Conservation (phyloP, 2,888 invertebrate species). For the Andricus curvator region DNA sequence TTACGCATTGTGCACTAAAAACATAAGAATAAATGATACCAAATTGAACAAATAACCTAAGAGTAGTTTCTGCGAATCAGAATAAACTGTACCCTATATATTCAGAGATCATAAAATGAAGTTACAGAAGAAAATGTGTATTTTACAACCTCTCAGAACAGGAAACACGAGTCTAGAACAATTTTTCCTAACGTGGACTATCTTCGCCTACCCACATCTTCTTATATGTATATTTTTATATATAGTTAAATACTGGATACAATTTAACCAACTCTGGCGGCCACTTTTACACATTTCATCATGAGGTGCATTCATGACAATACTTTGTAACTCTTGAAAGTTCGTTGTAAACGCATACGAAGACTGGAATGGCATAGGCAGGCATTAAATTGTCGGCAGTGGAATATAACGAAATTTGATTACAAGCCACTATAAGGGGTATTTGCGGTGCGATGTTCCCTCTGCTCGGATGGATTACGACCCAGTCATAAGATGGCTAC, state of each 20-base stretch:
- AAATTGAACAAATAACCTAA: not conserved
- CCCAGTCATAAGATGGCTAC: conserved; percentile 58
- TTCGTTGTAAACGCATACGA: conserved; percentile 18
- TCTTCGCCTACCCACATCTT: conserved; percentile 10
- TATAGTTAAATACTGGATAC: conserved; percentile 17
- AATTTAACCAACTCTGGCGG: conserved; percentile 17
- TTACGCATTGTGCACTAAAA: no score
- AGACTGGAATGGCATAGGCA: conserved; percentile 1
- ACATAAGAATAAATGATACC: no score
- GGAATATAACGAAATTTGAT: conserved; percentile 66
- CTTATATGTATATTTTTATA: not conserved
- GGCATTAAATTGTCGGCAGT: conserved; percentile 44
- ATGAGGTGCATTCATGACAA: conserved; percentile 2
- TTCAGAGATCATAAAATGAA: not conserved
- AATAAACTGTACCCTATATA: not conserved
- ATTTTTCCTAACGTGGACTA: conserved; percentile 8
- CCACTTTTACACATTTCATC: not conserved
- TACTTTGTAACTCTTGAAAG: conserved; percentile 7
- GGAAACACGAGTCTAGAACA: conserved; percentile 9
- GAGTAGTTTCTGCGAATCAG: not conserved
- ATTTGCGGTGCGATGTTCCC: conserved; percentile 48
- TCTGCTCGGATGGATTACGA: conserved; percentile 56
- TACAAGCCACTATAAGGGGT: conserved; percentile 62
- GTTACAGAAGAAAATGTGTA: not conserved
- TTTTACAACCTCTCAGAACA: conserved; percentile 18